Percentiles rank a stretch among this genome's conserved stretches.
phyloP scores from a whole-genome alignment of 2,113 vertebrate species.

The Gallinago media region DNA sequence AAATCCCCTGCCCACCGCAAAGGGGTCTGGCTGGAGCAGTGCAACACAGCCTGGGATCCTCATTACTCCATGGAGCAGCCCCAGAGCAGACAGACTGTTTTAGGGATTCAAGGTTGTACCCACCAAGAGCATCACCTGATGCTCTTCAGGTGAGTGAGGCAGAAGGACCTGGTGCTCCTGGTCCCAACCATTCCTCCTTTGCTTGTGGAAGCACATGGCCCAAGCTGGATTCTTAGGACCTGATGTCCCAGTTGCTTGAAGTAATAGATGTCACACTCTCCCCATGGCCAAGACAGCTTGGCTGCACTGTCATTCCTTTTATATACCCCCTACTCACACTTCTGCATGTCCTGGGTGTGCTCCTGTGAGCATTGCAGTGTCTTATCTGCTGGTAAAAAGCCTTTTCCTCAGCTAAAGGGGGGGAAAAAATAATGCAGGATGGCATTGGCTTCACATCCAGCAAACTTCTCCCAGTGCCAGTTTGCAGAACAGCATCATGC shows the following conservation, averaged over 20 bases:
- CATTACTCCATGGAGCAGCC: accelerated
- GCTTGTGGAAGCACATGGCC: background rate
- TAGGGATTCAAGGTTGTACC: background rate
- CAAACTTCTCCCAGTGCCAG: background rate
- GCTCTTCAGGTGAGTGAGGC: background rate
- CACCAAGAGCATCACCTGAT: background rate
- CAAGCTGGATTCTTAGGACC: background rate
- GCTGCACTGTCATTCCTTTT: accelerated
- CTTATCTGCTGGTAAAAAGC: background rate
- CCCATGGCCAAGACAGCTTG: background rate
- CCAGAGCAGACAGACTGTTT: background rate
- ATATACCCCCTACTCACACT: background rate
- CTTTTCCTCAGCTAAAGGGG: background rate
- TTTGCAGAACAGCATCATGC: background rate
- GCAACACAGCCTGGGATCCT: background rate
- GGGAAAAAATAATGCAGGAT: background rate
- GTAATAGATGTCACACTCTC: background rate
- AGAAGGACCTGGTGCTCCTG: accelerated
- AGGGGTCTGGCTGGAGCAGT: background rate
- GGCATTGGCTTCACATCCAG: background rate
- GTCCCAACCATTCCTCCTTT: background rate
- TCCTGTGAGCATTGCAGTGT: background rate
- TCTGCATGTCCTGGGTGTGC: background rate
- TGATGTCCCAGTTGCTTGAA: background rate
- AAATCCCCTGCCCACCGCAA: accelerated